Percentiles rank a stretch among this genome's conserved stretches.
Conservation (phyloP, 2,797 vertebrate genomes). For the Pelodytes ibericus region DNA sequence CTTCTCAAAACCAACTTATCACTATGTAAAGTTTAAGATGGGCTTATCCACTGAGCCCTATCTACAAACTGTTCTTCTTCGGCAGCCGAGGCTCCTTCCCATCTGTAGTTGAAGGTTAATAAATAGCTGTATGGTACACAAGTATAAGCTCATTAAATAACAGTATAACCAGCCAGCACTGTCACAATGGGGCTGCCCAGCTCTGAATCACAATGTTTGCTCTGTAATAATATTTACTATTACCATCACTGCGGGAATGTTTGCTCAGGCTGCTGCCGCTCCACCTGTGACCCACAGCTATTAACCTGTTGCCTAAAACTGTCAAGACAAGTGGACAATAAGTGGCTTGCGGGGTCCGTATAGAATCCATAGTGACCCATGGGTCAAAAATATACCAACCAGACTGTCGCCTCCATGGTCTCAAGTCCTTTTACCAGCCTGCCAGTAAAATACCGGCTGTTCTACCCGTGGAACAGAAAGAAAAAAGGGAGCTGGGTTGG, state of each 20-base stretch:
- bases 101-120: conserved; percentile 55
- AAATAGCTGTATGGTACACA: conserved; percentile 45
- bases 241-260: conserved; percentile 64
- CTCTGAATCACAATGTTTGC: conserved; percentile 68
- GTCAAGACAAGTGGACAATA: neutral
- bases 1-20: conserved; percentile 27
- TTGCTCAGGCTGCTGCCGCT: conserved; percentile 47
- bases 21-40: conserved; percentile 28
- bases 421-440: too few species aligned
- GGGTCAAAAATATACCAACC: too few species aligned
- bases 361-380: too few species aligned
- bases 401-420: too few species aligned
- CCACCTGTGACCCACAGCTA: conserved; percentile 28
- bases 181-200: conserved; percentile 35
- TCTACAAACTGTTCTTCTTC: conserved; percentile 50
- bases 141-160: conserved; percentile 50
- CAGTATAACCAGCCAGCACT: conserved; percentile 30
- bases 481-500: too few species aligned
- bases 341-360: neutral
- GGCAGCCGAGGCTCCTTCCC: conserved; percentile 30
- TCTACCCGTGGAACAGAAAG: too few species aligned
- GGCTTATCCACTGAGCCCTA: conserved; percentile 30
- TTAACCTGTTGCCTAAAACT: conserved; percentile 7
- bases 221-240: conserved; percentile 65
- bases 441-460: too few species aligned